Conservation (phyloP, 2,888 invertebrate genomes). For the Papilio elwesi region DNA sequence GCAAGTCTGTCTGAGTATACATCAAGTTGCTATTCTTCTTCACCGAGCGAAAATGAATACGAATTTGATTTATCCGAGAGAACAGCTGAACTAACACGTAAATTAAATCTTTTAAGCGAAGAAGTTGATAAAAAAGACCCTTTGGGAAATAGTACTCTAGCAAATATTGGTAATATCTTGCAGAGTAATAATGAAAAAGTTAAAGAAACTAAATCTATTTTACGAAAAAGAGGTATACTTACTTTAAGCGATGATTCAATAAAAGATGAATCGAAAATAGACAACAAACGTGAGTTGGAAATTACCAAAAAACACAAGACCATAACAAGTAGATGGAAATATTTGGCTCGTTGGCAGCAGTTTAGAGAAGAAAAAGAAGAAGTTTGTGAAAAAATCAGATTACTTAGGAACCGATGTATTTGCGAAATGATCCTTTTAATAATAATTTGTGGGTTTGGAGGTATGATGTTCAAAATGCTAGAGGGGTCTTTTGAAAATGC, state of each 20-base stretch:
- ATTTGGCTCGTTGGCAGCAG: slow-evolving; percentile 81
- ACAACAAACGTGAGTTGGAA: slow-evolving; percentile 52
- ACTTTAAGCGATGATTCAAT: slow-evolving; percentile 54
- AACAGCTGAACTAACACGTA: slow-evolving; percentile 75
- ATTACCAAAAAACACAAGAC: slow-evolving; percentile 42
- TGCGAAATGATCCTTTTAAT: slow-evolving; percentile 87
- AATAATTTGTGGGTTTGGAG: slow-evolving; percentile 91
- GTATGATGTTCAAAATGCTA: slow-evolving; percentile 90
- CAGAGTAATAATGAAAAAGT: neutral
- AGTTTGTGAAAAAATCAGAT: slow-evolving; percentile 82
- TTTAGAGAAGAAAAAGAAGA: slow-evolving; percentile 84
- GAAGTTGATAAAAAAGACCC: slow-evolving; percentile 67
- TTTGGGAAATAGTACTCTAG: slow-evolving; percentile 59
- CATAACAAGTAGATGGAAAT: slow-evolving; percentile 60
- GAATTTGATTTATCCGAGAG: slow-evolving; percentile 78
- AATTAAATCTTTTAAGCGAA: slow-evolving; percentile 72
- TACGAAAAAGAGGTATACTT: slow-evolving; percentile 65
- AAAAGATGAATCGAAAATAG: slow-evolving; percentile 50
- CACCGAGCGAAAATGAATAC: slow-evolving; percentile 81
- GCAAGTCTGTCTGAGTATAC: slow-evolving; percentile 82
- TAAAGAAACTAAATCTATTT: slow-evolving; percentile 54
- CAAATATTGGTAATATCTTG: slow-evolving; percentile 40
- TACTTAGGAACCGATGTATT: slow-evolving; percentile 87
- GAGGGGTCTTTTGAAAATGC: slow-evolving; percentile 94
- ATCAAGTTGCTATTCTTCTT: slow-evolving; percentile 80